Conservation (phyloP, 2,797 vertebrate species). For the Tarsius wallacei region DNA sequence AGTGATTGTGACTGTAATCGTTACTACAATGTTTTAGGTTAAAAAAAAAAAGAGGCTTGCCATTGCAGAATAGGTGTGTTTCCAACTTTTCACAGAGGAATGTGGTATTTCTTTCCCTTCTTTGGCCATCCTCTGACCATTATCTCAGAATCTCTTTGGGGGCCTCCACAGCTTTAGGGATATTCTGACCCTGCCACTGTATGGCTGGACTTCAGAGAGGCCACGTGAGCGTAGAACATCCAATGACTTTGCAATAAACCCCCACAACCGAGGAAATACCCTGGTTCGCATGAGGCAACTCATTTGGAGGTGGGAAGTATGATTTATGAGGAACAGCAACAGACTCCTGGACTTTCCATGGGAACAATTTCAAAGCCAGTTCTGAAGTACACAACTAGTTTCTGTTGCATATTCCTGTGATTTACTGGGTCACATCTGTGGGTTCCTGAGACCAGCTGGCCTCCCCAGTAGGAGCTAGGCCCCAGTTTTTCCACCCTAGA, state of each 20-base stretch:
- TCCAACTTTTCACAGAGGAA: slow-evolving; percentile 6
- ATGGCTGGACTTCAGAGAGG: slow-evolving; percentile 1
- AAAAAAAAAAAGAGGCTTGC: neutral
- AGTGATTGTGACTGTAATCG: slow-evolving; percentile 1
- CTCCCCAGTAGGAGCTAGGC: neutral
- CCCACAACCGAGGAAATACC: neutral
- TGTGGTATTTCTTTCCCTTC: neutral
- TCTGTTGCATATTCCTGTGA: neutral
- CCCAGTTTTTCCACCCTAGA: neutral
- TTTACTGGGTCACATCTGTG: neutral
- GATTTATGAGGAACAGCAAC: slow-evolving; percentile 12
- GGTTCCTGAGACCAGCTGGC: neutral
- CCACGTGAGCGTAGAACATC: neutral
- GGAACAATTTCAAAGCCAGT: neutral
- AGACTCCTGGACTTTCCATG: neutral
- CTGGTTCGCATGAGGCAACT: neutral
- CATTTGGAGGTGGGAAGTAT: neutral
- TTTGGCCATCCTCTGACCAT: neutral
- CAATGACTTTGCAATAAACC: neutral
- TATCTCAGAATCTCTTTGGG: slow-evolving; percentile 18
- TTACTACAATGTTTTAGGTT: neutral
- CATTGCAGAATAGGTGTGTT: neutral
- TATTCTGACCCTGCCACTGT: neutral
- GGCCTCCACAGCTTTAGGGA: neutral
- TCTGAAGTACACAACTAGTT: neutral